Percentiles rank a stretch among this genome's conserved stretches.
phyloP scores from a whole-genome alignment of 2,797 vertebrate genomes.

The Epinephelus awoara region DNA sequence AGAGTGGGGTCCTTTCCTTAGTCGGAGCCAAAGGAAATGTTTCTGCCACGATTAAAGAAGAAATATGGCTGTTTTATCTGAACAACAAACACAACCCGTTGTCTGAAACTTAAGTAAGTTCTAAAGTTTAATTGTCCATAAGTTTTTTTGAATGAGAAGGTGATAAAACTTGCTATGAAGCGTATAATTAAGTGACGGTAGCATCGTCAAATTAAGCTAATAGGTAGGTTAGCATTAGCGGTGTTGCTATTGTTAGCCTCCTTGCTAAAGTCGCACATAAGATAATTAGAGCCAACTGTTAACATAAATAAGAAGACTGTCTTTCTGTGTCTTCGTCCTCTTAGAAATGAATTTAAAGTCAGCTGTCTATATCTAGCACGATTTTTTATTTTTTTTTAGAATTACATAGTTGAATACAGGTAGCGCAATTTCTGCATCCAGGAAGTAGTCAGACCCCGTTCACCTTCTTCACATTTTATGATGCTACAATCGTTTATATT shows the following conservation, averaged over 20 bases:
- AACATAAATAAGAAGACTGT: too few species aligned
- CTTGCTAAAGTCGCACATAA: neutral
- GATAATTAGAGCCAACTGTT: neutral
- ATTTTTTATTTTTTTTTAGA: neutral
- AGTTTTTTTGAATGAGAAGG: neutral
- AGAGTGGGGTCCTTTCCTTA: too few species aligned
- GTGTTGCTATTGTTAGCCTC: neutral
- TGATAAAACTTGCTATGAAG: neutral
- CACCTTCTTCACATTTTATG: too few species aligned
- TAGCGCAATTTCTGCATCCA: too few species aligned
- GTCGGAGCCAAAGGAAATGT: neutral
- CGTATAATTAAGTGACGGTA: neutral
- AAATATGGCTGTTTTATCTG: neutral
- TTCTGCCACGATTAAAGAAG: neutral
- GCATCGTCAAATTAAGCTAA: conserved; percentile 2
- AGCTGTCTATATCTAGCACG: too few species aligned
- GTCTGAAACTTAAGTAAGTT: conserved; percentile 21
- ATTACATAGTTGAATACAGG: neutral
- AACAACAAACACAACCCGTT: neutral
- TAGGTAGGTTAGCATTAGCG: neutral
- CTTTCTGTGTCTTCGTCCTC: neutral
- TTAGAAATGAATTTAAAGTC: neutral
- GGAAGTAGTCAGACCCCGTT: too few species aligned
- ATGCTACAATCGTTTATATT: too few species aligned
- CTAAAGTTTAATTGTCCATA: neutral